Percentiles rank a stretch among this genome's conserved stretches.
phyloP scores from a whole-genome alignment of 2,113 vertebrate species.

The Bos javanicus region DNA sequence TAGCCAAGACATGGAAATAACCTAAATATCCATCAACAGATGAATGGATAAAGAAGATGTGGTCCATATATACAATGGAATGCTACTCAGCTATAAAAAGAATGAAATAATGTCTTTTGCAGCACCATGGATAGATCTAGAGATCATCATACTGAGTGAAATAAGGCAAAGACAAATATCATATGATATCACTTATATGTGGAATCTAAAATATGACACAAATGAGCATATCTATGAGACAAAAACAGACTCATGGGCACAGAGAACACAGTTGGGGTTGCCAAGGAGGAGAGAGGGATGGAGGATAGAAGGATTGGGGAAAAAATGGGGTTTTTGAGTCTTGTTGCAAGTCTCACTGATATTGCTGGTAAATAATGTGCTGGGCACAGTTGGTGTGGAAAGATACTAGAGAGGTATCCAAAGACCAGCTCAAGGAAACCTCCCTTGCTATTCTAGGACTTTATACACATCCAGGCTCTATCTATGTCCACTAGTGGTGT shows the following conservation, averaged over 20 bases:
- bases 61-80: not conserved
- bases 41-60: not conserved
- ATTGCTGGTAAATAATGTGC: not conserved
- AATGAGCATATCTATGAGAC: not conserved
- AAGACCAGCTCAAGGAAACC: not conserved
- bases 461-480: not conserved
- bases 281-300: not conserved
- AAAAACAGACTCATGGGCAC: not conserved
- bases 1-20: not conserved
- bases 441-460: not conserved
- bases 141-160: not conserved
- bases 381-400: not conserved
- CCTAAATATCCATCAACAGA: not conserved
- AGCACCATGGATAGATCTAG: not conserved
- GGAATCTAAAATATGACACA: not conserved
- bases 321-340: not conserved
- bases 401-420: slow-evolving; percentile 8
- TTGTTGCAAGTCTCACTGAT: not conserved
- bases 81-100: not conserved
- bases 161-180: not conserved
- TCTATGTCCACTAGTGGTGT: not conserved
- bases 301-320: not conserved
- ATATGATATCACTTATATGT: not conserved
- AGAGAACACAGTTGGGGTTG: not conserved
- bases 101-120: not conserved